Conservation (phyloP, 2,113 vertebrate species). For the Phalacrocorax carbo region DNA sequence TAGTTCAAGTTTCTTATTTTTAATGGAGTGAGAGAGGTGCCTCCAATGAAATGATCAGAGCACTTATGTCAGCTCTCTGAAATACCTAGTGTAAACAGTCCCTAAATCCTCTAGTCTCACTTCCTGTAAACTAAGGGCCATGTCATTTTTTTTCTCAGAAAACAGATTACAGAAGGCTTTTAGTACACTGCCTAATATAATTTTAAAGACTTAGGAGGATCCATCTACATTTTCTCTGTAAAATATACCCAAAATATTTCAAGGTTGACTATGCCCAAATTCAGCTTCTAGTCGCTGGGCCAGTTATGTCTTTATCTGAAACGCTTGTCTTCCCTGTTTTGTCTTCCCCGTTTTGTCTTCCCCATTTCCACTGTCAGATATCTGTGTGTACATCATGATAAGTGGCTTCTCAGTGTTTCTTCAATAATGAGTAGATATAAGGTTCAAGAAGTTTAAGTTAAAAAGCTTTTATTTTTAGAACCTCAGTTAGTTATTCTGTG, state of each 20-base stretch:
- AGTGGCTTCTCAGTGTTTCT: not conserved
- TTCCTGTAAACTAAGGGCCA: slow-evolving; percentile 25
- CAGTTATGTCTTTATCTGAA: not conserved
- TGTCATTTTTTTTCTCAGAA: slow-evolving; percentile 12
- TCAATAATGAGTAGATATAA: not conserved
- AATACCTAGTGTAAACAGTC: not conserved
- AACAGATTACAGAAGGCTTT: not conserved
- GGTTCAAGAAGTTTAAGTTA: not conserved
- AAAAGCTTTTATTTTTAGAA: not conserved
- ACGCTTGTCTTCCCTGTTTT: not conserved
- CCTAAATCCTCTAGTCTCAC: not conserved
- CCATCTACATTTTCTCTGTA: not conserved
- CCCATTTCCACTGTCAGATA: not conserved
- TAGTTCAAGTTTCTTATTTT: not conserved
- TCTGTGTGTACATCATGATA: rapidly evolving
- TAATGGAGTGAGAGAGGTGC: not conserved
- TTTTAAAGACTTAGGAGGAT: not conserved
- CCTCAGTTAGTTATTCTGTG: not conserved
- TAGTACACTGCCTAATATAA: not conserved
- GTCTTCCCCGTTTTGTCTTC: not conserved
- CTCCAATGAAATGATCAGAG: not conserved
- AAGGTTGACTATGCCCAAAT: not conserved
- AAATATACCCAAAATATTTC: not conserved
- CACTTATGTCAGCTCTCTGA: not conserved
- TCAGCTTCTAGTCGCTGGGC: not conserved